Base-by-base conservation (phyloP, 2,888 invertebrate species). In the Ferdinandea cuprea region DNA sequence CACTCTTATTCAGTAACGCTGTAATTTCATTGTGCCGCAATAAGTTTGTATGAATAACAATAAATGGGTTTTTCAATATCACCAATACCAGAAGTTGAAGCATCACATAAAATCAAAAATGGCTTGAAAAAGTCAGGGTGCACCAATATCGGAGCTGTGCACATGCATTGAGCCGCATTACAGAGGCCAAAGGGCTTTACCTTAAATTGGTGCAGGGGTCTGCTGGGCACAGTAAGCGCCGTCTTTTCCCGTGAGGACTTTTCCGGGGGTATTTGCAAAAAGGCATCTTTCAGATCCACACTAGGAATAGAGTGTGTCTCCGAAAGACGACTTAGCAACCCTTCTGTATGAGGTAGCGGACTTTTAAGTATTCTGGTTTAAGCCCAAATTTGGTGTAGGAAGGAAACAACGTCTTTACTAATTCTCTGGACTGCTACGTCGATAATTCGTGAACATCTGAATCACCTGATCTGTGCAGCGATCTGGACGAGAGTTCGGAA, bases 291-390 rank as follows among this genome's bases (percentile, higher is more conserved):
- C n/a, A n/a, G n/a, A n/a, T n/a, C n/a, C n/a, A n/a, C n/a, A n/a
- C n/a, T n/a, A n/a, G n/a, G n/a, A n/a, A n/a, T n/a, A n/a, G n/a
- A n/a, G n/a, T n/a, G n/a, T n/a, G n/a, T n/a, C n/a, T n/a, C n/a
- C n/a, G n/a, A n/a, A n/a, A n/a, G n/a, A n/a, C n/a, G n/a, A n/a
- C n/a, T n/a, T 21, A 40, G 58, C 1, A 78, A n/a, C 3, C 48
- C 61, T 11, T 79, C 66, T 3, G 66, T 72, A 4, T 61, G 37
- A 4, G 72, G 77, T 17, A 83, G 69, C 28, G 71, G 81, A 28
- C 42, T 9, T 42, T 15, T 11, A 59, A 4, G 7, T 17, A 8
- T 15, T 21, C 13, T 9, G 30, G 37, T 1, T 63, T 69, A 21
- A 78, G 32, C 32, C 63, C 71, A 11, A 32, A 28, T 7, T 48